These are phyloP conservation scores for Sebastes cheni DNA, from an alignment of 2,797 vertebrate genomes.

Conservation along the genomic window DNA sequence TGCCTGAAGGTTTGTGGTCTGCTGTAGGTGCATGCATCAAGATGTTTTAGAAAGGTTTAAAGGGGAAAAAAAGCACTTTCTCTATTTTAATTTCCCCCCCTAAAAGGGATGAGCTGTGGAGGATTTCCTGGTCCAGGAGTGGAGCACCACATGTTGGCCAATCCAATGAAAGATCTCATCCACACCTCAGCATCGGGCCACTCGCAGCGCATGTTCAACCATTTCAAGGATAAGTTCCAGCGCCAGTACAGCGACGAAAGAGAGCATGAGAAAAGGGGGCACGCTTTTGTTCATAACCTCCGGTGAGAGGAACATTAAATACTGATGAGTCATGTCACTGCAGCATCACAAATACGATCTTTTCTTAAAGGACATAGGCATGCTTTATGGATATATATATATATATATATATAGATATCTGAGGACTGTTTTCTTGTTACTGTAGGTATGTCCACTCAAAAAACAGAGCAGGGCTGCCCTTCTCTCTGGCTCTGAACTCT, in stretches of 20 bases:
- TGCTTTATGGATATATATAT: background rate
- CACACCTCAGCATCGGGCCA: slow-evolving; percentile 76
- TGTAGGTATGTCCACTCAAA: slow-evolving; percentile 84
- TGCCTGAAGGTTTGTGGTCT: slow-evolving; percentile 78
- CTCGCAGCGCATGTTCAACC: slow-evolving; percentile 74
- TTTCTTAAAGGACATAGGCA: background rate
- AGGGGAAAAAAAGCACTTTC: background rate
- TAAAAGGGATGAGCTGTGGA: slow-evolving; percentile 80
- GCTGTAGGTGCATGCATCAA: background rate
- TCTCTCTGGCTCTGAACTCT: slow-evolving; percentile 82
- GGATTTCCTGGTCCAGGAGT: slow-evolving; percentile 78
- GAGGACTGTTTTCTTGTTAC: background rate
- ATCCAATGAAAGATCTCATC: slow-evolving; percentile 88
- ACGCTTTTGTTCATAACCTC: slow-evolving; percentile 85
- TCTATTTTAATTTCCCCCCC: background rate
- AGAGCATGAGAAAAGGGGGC: slow-evolving; percentile 85
- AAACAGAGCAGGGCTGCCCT: slow-evolving; percentile 82
- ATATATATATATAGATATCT: background rate
- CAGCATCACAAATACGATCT: rapidly evolving
- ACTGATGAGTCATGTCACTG: background rate
- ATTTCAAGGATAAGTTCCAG: slow-evolving; percentile 78
- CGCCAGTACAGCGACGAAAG: slow-evolving; percentile 62
- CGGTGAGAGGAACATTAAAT: slow-evolving; percentile 68
- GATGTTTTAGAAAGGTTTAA: background rate
- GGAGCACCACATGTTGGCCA: slow-evolving; percentile 84